Evolutionary conservation across 2,888 invertebrate species (phyloP).

Genomic region (Perizoma affinitatum): DNA sequence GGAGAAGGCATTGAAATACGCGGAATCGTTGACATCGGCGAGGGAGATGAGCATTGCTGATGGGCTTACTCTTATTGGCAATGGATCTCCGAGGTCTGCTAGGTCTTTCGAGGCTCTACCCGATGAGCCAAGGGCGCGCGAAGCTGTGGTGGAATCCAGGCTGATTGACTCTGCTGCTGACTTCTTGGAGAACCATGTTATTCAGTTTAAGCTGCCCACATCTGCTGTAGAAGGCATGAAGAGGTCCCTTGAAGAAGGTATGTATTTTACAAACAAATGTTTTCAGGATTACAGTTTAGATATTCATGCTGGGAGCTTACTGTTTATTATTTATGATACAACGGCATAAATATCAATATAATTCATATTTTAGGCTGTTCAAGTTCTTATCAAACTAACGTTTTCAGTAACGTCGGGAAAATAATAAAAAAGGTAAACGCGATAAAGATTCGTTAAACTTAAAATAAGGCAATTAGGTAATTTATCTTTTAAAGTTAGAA

Average conservation of each 20-base stretch:
- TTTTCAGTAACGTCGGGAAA: no score
- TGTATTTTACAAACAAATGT: constrained; percentile 13
- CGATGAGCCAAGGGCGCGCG: constrained; percentile 88
- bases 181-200: constrained; percentile 91
- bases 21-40: constrained; percentile 82
- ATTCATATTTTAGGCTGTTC: no score
- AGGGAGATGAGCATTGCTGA: constrained; percentile 85
- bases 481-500: no score
- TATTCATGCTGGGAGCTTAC: no score
- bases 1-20: constrained; percentile 89
- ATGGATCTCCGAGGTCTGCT: constrained; percentile 84
- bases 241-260: constrained; percentile 92
- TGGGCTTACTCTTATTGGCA: constrained; percentile 83
- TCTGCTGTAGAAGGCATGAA: constrained; percentile 89
- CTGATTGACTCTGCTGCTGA: constrained; percentile 90
- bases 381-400: no score
- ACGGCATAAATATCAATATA: no score
- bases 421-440: no score
- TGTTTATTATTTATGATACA: no score
- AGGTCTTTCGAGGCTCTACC: constrained; percentile 86
- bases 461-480: no score
- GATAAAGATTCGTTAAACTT: no score
- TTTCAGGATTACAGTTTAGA: no score
- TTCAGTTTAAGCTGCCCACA: constrained; percentile 91
- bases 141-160: constrained; percentile 89